phyloP scores from a whole-genome alignment of 35 echinoderm and acorn worm species.

The Anneissia japonica region DNA sequence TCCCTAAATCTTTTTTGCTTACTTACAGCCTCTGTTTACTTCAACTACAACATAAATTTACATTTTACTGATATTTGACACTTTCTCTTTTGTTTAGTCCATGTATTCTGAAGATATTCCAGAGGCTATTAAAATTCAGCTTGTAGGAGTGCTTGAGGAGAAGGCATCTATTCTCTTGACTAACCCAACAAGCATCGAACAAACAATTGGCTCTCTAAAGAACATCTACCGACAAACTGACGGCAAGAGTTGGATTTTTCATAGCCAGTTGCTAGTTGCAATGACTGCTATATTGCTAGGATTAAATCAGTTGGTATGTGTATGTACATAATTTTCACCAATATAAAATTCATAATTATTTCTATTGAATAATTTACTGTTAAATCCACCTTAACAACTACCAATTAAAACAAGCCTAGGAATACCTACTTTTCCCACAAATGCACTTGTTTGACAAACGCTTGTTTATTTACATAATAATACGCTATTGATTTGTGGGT shows the following conservation, averaged over 20 bases:
- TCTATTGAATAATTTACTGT: no score
- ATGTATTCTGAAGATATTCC: not conserved
- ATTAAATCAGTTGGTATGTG: not conserved
- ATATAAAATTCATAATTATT: no score
- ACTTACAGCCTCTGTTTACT: no score
- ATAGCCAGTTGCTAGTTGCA: not conserved
- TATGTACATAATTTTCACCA: not conserved
- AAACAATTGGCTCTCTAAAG: not conserved
- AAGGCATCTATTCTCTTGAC: not conserved
- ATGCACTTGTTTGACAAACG: no score
- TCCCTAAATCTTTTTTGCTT: no score
- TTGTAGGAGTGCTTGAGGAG: not conserved
- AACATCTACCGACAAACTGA: not conserved
- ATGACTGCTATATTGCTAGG: not conserved
- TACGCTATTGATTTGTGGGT: no score
- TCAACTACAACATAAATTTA: no score
- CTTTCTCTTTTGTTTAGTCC: not conserved
- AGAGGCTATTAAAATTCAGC: not conserved
- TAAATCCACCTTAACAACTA: no score
- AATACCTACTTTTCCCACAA: no score
- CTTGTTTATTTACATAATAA: no score
- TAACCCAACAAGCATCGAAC: not conserved
- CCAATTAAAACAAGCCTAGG: no score
- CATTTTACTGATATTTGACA: no score
- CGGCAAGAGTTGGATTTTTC: not conserved